Percentiles rank a stretch among this genome's conserved stretches.
Conservation (phyloP, 1,140 invertebrate genomes). For the Aricia agestis region DNA sequence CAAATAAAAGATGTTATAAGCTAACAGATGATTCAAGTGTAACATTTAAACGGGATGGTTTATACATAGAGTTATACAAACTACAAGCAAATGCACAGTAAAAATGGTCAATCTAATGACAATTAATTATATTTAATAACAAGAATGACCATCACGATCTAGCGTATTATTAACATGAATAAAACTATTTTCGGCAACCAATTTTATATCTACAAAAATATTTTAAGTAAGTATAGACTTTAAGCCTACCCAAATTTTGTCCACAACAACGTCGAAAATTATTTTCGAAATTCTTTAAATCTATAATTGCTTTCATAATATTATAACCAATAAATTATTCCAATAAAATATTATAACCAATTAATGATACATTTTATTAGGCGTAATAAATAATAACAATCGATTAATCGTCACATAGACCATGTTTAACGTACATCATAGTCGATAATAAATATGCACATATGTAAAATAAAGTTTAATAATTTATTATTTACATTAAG, state of each 20-base stretch:
- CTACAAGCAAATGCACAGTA: constrained; percentile 72
- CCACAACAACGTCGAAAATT: neutral
- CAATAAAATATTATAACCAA: too few relatives aligned
- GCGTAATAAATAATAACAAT: neutral
- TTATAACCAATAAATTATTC: too few relatives aligned
- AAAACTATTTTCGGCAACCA: neutral
- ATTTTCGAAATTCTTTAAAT: neutral
- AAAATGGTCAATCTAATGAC: constrained; percentile 36
- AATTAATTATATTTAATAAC: constrained; percentile 57
- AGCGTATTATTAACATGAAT: neutral
- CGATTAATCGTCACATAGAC: constrained; percentile 14
- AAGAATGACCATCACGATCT: constrained; percentile 38
- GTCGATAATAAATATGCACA: constrained; percentile 70
- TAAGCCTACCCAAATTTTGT: neutral
- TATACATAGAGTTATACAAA: constrained; percentile 50
- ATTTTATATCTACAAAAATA: neutral
- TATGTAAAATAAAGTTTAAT: constrained; percentile 65
- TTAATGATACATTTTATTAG: neutral
- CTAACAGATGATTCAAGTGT: constrained; percentile 22
- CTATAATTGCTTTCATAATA: neutral
- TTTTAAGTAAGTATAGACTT: neutral
- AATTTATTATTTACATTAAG: constrained; percentile 75
- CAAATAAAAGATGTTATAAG: constrained; percentile 35
- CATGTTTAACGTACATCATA: constrained; percentile 48
- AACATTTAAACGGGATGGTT: constrained; percentile 1